Evolutionary conservation across 2,888 invertebrate genomes (phyloP), one percentile per base, ranked within the genome.

Genomic region (Drosophila stalkeri): DNA sequence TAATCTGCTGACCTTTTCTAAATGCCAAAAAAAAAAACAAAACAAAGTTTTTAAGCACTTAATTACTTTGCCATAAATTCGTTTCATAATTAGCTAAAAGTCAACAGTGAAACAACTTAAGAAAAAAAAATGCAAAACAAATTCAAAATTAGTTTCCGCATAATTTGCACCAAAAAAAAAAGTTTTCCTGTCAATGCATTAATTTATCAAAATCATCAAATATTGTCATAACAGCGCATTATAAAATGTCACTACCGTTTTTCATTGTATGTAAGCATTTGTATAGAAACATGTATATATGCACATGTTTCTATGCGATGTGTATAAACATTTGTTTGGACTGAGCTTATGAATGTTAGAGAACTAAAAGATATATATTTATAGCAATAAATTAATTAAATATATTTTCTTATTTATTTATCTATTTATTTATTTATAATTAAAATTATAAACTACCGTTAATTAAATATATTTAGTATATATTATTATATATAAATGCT

Each of bases 81-180:
- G 49, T 66, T 77, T 68, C 65, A 65, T 62, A 69, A 73, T 82
- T 54, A 79, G 66, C 57, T 60, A 46, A 4, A 44, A 46, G 16
- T 2, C 18, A 31, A 27, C 47, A 27, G 47, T 27, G 27, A 27
- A 27, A 27, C 27, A 27, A 27, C 11, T 27, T 27, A 27, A 27
- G 27, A 27, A 37, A 14, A 4, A 4, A 49, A 67, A 59, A 54
- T 54, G 2, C 27, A 33, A 52, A 52, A 56, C 55, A 46, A 63
- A 72, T 20, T 16, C n/a, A 37, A 69, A 74, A 72, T 70, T 72
- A 52, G 68, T 59, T 80, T 82, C 77, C 82, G 86, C 67, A 66
- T 83, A 74, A 68, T 67, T 71, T 49, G 54, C 49, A 20, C 49
- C 20, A 54, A 37, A 12, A n/a, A 49, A 23, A 49, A 31, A 84